Evolutionary conservation across 2,797 vertebrate genomes (phyloP).

Genomic region (Paramormyrops hopkinsi): DNA sequence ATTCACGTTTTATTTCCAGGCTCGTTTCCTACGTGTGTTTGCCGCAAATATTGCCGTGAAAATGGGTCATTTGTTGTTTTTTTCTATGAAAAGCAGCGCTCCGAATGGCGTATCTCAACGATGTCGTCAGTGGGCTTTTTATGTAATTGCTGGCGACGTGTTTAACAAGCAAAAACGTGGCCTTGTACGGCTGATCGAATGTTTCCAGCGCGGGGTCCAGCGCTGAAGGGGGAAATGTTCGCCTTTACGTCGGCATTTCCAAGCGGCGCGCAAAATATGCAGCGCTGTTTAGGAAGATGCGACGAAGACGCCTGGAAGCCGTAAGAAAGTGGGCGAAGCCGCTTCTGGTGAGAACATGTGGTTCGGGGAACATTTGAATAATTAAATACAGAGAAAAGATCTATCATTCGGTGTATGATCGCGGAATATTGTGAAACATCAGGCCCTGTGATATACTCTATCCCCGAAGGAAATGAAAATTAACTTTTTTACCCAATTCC

Average conservation of each 20-base stretch:
- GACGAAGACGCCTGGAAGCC: slow-evolving; percentile 25
- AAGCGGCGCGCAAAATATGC: slow-evolving; percentile 10
- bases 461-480: slow-evolving; percentile 29
- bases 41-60: slow-evolving; percentile 37
- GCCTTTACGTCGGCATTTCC: slow-evolving; percentile 18
- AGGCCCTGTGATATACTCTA: slow-evolving; percentile 25
- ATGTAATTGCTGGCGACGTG: slow-evolving; percentile 20
- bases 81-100: slow-evolving; percentile 21
- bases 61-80: slow-evolving; percentile 44
- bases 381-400: slow-evolving; percentile 38
- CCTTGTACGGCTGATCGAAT: slow-evolving; percentile 9
- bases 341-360: slow-evolving; percentile 33
- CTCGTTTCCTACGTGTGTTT: slow-evolving; percentile 33
- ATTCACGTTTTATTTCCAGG: slow-evolving; percentile 27
- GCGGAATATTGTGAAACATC: slow-evolving; percentile 40
- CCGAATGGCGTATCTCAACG: slow-evolving; percentile 25
- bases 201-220: slow-evolving; percentile 10
- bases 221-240: not conserved
- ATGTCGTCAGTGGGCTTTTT: slow-evolving; percentile 23
- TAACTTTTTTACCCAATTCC: slow-evolving; percentile 41
- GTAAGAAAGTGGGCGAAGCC: slow-evolving; percentile 29
- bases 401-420: slow-evolving; percentile 32
- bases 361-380: slow-evolving; percentile 43
- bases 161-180: slow-evolving; percentile 27
- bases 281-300: slow-evolving; percentile 23